Conservation (phyloP, 2,797 vertebrate species). For the Crenuchus spilurus region DNA sequence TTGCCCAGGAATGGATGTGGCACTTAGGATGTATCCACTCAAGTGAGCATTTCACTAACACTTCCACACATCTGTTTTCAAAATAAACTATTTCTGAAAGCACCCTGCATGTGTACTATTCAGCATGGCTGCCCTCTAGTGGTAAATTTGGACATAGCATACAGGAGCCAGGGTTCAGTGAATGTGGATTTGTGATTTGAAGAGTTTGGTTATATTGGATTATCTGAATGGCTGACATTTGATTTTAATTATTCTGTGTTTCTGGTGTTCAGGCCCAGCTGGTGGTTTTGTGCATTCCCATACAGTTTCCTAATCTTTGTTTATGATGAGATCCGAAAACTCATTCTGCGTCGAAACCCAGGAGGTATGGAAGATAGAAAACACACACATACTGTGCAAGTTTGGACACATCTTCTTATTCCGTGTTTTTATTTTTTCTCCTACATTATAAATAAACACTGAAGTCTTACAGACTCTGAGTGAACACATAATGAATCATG, state of each 20-base stretch:
- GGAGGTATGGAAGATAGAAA: conserved; percentile 75
- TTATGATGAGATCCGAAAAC: conserved; percentile 93
- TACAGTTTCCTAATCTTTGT: conserved; percentile 97
- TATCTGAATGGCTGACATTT: not conserved
- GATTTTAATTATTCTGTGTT: not conserved
- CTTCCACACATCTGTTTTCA: not conserved
- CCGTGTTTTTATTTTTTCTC: no score
- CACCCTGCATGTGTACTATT: not conserved
- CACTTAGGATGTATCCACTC: conserved; percentile 91
- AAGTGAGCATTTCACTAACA: conserved; percentile 75
- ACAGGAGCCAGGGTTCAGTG: not conserved
- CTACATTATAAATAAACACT: no score
- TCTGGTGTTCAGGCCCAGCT: conserved; percentile 80
- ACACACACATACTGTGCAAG: conserved; percentile 5
- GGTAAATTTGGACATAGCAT: not conserved
- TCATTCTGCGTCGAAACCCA: conserved; percentile 89
- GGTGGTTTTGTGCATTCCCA: conserved; percentile 96
- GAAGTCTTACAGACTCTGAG: no score
- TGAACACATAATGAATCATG: no score
- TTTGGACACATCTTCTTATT: no score
- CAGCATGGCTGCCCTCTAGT: not conserved
- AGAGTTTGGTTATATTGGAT: not conserved
- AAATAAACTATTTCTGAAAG: not conserved
- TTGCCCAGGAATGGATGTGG: conserved; percentile 91
- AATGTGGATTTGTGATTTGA: not conserved